Conservation (phyloP, 2,888 invertebrate genomes). For the Plagodis pulveraria region DNA sequence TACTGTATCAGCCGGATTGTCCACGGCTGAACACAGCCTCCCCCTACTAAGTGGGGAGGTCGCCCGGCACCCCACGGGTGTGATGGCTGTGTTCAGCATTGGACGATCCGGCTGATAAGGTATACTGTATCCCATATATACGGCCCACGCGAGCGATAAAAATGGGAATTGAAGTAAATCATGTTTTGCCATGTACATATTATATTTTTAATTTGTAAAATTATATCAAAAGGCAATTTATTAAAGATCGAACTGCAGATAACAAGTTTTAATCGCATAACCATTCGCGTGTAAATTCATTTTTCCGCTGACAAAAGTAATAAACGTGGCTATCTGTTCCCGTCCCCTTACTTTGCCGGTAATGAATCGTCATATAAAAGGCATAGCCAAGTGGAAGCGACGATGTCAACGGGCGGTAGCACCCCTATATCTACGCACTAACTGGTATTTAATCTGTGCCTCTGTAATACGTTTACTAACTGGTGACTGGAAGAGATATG, state of each 20-base stretch:
- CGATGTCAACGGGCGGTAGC: slow-evolving; percentile 49
- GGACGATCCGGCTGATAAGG: too few relatives aligned
- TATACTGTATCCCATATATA: too few relatives aligned
- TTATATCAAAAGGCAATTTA: neutral
- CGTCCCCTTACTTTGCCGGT: slow-evolving; percentile 70
- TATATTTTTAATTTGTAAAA: too few relatives aligned
- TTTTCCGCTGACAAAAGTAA: slow-evolving; percentile 84
- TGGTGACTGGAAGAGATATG: slow-evolving; percentile 60
- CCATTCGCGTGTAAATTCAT: slow-evolving; percentile 75
- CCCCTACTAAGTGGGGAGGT: too few relatives aligned
- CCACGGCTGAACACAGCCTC: too few relatives aligned
- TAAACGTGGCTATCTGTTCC: slow-evolving; percentile 81
- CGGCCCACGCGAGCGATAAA: too few relatives aligned
- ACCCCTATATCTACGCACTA: neutral
- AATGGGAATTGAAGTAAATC: too few relatives aligned
- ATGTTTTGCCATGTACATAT: too few relatives aligned
- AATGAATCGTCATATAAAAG: slow-evolving; percentile 84
- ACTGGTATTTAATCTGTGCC: slow-evolving; percentile 12
- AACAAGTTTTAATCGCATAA: slow-evolving; percentile 46
- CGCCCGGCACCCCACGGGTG: too few relatives aligned
- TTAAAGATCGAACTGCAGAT: neutral
- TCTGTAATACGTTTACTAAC: slow-evolving; percentile 63
- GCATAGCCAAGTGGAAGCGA: slow-evolving; percentile 82
- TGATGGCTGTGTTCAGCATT: too few relatives aligned
- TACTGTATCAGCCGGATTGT: too few relatives aligned